phyloP scores from a whole-genome alignment of 2,797 vertebrate genomes.

The Tauraco hartlaubi region DNA sequence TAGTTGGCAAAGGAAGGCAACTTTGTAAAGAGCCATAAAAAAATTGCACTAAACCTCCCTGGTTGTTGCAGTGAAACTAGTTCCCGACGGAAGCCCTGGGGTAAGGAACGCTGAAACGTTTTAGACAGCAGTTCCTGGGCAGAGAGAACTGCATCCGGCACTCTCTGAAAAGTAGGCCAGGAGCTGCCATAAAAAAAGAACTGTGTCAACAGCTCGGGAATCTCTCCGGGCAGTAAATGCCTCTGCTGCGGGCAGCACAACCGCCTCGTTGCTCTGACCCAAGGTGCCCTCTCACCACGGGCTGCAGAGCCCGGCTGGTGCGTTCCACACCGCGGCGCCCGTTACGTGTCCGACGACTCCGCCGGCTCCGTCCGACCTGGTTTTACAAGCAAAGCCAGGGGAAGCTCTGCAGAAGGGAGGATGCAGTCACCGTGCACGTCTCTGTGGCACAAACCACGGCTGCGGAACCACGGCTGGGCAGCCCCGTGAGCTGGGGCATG shows the following conservation, averaged over 20 bases:
- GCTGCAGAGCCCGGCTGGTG: neutral
- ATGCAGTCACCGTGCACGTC: neutral
- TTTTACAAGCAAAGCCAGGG: neutral
- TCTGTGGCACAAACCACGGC: neutral
- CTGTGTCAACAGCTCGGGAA: slow-evolving; percentile 54
- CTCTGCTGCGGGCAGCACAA: neutral
- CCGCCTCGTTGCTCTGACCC: slow-evolving; percentile 1
- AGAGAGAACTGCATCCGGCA: neutral
- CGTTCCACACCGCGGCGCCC: neutral
- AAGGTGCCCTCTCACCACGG: neutral
- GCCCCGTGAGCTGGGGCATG: neutral
- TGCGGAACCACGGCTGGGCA: neutral
- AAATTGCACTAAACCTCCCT: neutral
- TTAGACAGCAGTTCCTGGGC: slow-evolving; percentile 5
- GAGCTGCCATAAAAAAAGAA: slow-evolving; percentile 36
- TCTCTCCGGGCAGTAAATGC: neutral
- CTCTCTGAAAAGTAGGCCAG: slow-evolving; percentile 55
- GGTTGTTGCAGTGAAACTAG: neutral
- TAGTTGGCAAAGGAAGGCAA: neutral
- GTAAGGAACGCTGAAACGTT: neutral
- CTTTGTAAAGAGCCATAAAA: neutral
- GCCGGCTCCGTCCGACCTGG: neutral
- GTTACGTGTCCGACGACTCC: neutral
- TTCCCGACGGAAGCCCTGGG: neutral
- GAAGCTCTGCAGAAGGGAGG: neutral